A percentile compares a stretch with the other conserved stretches of the same genome.
These are phyloP conservation scores for Nyctibius grandis DNA, from an alignment of 2,797 vertebrate genomes.

Conservation along the genomic window DNA sequence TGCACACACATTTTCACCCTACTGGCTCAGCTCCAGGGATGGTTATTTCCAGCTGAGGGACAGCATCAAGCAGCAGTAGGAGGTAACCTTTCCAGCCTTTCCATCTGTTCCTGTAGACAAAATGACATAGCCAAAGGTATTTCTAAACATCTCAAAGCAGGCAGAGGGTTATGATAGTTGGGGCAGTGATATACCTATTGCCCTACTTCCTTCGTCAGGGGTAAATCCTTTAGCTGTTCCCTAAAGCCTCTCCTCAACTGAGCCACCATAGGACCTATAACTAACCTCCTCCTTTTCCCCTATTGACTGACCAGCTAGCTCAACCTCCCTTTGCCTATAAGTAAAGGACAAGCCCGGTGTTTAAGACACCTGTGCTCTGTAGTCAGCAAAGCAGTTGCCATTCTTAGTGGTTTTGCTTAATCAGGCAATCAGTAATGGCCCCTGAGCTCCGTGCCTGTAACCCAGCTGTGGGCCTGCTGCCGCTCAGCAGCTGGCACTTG, in stretches of 20 bases:
- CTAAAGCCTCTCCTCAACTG: not conserved
- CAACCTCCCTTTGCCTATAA: not conserved
- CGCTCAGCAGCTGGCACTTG: slow-evolving; percentile 43
- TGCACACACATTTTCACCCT: not conserved
- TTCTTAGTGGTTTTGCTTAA: not conserved
- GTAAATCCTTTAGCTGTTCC: not conserved
- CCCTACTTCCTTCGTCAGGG: not conserved
- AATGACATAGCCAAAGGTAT: not conserved
- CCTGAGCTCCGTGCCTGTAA: not conserved
- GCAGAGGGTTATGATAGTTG: not conserved
- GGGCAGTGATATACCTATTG: not conserved
- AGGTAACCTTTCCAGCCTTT: not conserved
- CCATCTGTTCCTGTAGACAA: not conserved
- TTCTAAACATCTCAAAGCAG: not conserved
- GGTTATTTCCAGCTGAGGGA: not conserved
- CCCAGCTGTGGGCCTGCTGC: not conserved
- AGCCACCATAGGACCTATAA: not conserved
- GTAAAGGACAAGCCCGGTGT: not conserved
- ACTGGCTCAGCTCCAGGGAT: not conserved
- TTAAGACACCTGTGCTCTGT: not conserved
- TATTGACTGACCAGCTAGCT: not conserved
- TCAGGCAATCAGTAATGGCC: not conserved
- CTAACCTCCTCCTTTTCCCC: not conserved
- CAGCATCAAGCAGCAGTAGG: not conserved
- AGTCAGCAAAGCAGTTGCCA: not conserved